Evolutionary conservation across 2,888 invertebrate genomes (phyloP), one percentile per base, ranked within the genome.

Genomic region (Lacanobia wlatinum): DNA sequence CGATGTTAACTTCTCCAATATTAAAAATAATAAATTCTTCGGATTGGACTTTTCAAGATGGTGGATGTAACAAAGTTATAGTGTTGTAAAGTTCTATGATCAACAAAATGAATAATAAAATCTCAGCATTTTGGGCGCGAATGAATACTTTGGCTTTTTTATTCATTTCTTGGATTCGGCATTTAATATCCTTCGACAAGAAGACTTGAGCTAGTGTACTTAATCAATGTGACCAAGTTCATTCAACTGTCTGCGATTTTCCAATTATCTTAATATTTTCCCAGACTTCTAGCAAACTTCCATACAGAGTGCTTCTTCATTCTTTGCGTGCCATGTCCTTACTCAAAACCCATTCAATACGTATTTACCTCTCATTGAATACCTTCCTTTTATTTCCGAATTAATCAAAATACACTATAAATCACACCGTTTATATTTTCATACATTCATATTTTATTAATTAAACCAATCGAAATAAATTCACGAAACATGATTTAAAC

Each of bases 381-480:
- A 50, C 18, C 46, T 18, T 52, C 38, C 28, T 23, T 79, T 77
- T 67, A 77, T 73, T 73, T 53, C 34, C 48, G 10, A 69, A 80
- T 73, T 10, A 67, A 67, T 77, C 60, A 60, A 67, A 55, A 5
- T 58, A 55, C 23, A 68, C 61, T 73, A 82, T 84, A 83, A 86
- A 86, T 84, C 84, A 87, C 84, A 82, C 78, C 62, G 83, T 84
- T 77, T 71, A 79, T 69, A 62, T 75, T 76, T 76, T 69, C 40
- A 56, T 48, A 38, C 55, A 59, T 52, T 12, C 52, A 79, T 52
- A 76, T 71, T 76, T 78, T 78, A 72, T 82, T 78, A 78, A 82
- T 85, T 76, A 75, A 78, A 76, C 68, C 77, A 67, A 84, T 80
- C 74, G 68, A 78, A 84, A 84, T 78, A 79, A 84, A 86, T 84